phyloP scores from a whole-genome alignment of 2,113 vertebrate genomes.

The Cricetomys ansorgei region DNA sequence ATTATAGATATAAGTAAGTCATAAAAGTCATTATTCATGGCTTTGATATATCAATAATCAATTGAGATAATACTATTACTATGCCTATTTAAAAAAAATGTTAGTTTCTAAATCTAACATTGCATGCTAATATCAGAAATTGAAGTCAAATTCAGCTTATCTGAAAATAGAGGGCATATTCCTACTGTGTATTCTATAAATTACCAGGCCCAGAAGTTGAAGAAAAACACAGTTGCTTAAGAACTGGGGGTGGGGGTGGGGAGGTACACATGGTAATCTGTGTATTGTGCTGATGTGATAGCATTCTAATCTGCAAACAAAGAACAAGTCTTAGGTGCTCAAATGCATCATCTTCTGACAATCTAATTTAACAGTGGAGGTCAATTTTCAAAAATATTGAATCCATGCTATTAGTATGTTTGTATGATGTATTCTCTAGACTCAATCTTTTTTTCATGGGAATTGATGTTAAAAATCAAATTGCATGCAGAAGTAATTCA shows the following conservation, averaged over 20 bases:
- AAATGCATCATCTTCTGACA: not conserved
- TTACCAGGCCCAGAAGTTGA: not conserved
- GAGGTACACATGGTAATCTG: not conserved
- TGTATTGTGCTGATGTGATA: not conserved
- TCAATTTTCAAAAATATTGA: not conserved
- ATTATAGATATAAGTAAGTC: not conserved
- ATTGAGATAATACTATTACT: not conserved
- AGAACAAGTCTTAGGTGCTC: not conserved
- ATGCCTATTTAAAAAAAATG: not conserved
- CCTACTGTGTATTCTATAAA: not conserved
- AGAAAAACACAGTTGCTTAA: not conserved
- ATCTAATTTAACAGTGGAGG: not conserved
- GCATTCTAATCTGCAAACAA: not conserved
- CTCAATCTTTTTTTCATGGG: not conserved
- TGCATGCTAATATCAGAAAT: not conserved
- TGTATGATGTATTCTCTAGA: not conserved
- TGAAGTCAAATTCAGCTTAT: not conserved
- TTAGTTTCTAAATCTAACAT: not conserved
- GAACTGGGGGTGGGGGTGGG: not conserved
- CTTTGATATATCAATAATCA: not conserved
- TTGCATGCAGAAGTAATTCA: not conserved
- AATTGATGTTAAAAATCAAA: conserved; percentile 18
- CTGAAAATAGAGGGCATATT: not conserved
- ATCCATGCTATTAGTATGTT: not conserved
- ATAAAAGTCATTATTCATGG: not conserved